Conservation (phyloP, 2,888 invertebrate species). For the Aporophyla lueneburgensis region DNA sequence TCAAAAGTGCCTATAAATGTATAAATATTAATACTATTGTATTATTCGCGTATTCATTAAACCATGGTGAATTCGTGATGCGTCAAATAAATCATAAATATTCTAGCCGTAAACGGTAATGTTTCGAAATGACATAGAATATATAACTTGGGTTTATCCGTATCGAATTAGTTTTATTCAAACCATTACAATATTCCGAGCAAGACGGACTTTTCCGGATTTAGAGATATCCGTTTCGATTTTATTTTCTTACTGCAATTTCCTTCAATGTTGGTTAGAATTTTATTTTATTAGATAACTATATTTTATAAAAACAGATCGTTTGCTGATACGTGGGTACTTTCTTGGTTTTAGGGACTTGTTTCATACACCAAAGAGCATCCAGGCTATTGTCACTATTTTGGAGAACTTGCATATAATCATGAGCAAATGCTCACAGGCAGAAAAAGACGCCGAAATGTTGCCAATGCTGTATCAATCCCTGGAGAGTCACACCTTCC, state of each 20-base stretch:
- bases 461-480: slow-evolving; percentile 96
- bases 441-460: slow-evolving; percentile 95
- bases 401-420: slow-evolving; percentile 97
- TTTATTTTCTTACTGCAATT: slow-evolving; percentile 18
- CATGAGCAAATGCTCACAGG: slow-evolving; percentile 95
- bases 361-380: slow-evolving; percentile 94
- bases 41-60: not conserved
- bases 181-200: slow-evolving; percentile 9
- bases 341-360: slow-evolving; percentile 90
- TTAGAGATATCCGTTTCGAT: slow-evolving; percentile 20
- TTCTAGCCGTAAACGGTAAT: not conserved
- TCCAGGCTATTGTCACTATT: slow-evolving; percentile 96
- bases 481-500: slow-evolving; percentile 96
- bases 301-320: not conserved
- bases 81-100: not conserved
- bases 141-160: slow-evolving; percentile 23
- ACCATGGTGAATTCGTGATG: not conserved
- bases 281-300: not conserved
- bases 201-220: slow-evolving; percentile 10
- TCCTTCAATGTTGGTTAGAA: not conserved
- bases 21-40: too few relatives aligned
- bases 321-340: not conserved
- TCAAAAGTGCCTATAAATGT: too few relatives aligned
- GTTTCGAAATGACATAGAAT: slow-evolving; percentile 19
- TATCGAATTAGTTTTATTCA: slow-evolving; percentile 23